Evolutionary conservation across 2,113 vertebrate genomes (phyloP), one percentile per base, ranked within the genome.

Genomic region (Barbus barbus): DNA sequence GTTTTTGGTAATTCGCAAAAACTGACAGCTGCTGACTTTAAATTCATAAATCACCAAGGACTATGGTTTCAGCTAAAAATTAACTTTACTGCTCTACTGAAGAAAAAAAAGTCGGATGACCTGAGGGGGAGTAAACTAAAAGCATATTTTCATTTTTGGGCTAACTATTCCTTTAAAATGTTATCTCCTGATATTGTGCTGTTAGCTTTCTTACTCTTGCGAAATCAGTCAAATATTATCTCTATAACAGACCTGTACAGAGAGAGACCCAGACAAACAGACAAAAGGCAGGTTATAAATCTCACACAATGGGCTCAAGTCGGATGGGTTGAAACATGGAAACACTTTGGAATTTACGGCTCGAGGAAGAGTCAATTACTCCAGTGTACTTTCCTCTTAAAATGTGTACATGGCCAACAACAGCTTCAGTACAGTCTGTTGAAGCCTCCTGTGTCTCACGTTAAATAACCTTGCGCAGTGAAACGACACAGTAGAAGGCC

Each of bases 331-430:
- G 9, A 12, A 78, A 56, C 65, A 38, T 36, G 12, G 53, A 38
- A 78, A 60, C 31, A 60, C 75, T 33, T 60, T 9, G 75, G 75
- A 78, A 78, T 78, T 38, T 78, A 78, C 22, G 53, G 41, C 31
- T 24, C 13, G 31, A 78, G 12, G 6, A 58, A 28, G 28, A n/a
- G 44, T 56, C 5, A 53, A 36, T 53, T 22, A 77, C 31, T 58
- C 31, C 75, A 78, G 33, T 38, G 22, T 58, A 24, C 51, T 56
- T 77, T 31, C 1, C 28, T 60, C 53, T 56, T 22, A 33, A 26
- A 73, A 24, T 44, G 74, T 77, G 16, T 31, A 22, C 72, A 31
- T 20, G 46, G 20, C 51, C 1, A 75, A 36, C 36, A 69, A 36
- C 8, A 69, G 31, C 38, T 38, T 38, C 9, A 36, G 33, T 4